Percentiles rank a stretch among this genome's conserved stretches.
Evolutionary conservation across 1,140 invertebrate genomes (phyloP).

Genomic region (Stratiolaelaps scimitus): DNA sequence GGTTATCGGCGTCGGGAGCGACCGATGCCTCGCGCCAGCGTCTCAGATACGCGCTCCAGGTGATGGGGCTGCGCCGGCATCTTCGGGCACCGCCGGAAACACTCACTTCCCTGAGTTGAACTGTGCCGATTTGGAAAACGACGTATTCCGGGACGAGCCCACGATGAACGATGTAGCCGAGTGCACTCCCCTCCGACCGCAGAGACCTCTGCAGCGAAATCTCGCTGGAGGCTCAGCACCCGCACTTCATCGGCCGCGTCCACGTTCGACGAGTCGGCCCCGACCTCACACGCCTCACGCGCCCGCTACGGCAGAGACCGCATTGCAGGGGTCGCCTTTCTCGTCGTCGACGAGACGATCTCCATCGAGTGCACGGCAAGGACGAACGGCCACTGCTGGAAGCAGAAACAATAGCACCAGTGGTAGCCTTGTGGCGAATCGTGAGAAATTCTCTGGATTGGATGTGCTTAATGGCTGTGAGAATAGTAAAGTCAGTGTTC

Average conservation of each 20-base stretch:
- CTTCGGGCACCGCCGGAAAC: constrained; percentile 13
- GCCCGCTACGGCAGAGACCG: neutral
- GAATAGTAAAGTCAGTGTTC: neutral
- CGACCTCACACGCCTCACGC: constrained; percentile 12
- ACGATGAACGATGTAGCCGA: constrained; percentile 33
- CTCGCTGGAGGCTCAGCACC: constrained; percentile 35
- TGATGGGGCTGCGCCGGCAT: constrained; percentile 27
- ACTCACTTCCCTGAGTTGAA: neutral
- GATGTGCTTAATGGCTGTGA: neutral
- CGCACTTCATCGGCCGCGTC: constrained; percentile 26
- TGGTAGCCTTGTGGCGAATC: constrained; percentile 33
- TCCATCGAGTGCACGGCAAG: no score
- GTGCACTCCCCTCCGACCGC: constrained; percentile 30
- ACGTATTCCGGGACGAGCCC: constrained; percentile 30
- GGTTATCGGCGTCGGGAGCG: neutral
- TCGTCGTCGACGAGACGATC: no score
- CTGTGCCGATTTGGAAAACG: constrained; percentile 17
- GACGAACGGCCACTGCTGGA: no score
- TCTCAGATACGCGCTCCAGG: constrained; percentile 30
- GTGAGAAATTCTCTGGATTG: constrained; percentile 42
- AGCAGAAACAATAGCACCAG: no score
- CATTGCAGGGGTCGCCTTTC: no score
- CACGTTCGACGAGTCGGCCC: neutral
- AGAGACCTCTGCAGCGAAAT: constrained; percentile 29
- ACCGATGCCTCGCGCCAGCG: constrained; percentile 3